Conservation (phyloP, 2,888 invertebrate genomes). For the Standfussiana lucernea region DNA sequence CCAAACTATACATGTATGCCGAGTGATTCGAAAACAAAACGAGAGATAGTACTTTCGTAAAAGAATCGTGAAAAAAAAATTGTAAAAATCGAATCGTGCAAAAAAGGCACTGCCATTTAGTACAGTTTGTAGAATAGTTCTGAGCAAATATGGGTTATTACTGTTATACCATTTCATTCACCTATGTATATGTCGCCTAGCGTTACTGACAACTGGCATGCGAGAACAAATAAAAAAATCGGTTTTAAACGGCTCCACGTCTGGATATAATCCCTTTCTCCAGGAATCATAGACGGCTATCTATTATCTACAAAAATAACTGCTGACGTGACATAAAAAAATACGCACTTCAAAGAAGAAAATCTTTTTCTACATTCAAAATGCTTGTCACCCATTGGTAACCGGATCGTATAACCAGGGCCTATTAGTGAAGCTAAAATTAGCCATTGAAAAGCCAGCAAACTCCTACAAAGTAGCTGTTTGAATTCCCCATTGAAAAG, state of each 20-base stretch:
- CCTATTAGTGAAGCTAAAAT: constrained; percentile 64
- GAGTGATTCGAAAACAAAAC: too few species aligned
- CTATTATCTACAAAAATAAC: not conserved
- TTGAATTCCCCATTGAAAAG: constrained; percentile 59
- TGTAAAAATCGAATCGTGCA: too few species aligned
- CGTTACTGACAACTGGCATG: not conserved
- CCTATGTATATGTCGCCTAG: not conserved
- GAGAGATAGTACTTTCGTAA: too few species aligned
- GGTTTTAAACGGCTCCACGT: not conserved
- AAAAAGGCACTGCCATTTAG: too few species aligned
- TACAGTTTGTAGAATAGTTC: too few species aligned
- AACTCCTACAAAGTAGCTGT: constrained; percentile 51
- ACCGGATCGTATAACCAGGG: constrained; percentile 53
- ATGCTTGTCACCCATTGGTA: constrained; percentile 47
- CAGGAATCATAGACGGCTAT: not conserved
- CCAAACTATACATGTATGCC: too few species aligned
- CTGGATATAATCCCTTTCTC: not conserved
- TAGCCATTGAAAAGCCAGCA: constrained; percentile 44
- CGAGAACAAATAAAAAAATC: not conserved
- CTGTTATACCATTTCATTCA: not conserved
- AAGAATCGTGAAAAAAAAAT: too few species aligned
- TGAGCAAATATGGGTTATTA: too few species aligned
- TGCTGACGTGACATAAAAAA: constrained; percentile 2
- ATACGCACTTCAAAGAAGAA: constrained; percentile 15
- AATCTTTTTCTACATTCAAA: constrained; percentile 12